These are phyloP conservation scores for Clunio marinus DNA, from an alignment of 2,888 invertebrate species.

Conservation along the genomic window DNA sequence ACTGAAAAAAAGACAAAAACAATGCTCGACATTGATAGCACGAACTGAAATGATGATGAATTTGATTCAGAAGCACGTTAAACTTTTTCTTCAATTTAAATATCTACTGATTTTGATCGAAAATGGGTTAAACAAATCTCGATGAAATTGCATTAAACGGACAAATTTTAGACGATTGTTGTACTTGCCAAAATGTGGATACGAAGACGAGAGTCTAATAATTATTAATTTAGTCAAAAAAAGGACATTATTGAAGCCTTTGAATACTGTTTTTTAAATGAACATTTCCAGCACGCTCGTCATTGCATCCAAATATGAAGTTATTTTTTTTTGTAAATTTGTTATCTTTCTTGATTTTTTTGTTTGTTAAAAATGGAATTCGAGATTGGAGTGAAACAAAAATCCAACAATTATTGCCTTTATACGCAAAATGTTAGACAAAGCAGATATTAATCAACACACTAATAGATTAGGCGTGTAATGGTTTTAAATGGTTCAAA, in stretches of 20 bases:
- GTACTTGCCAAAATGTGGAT: conserved; percentile 32
- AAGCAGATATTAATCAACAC: too few species aligned
- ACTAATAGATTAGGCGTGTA: too few species aligned
- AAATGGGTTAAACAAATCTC: neutral
- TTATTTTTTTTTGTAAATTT: conserved; percentile 26
- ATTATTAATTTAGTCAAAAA: conserved; percentile 17
- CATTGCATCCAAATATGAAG: neutral
- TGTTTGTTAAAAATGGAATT: conserved; percentile 25
- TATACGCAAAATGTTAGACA: too few species aligned
- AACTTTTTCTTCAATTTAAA: neutral
- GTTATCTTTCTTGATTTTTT: conserved; percentile 10
- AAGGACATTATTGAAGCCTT: neutral
- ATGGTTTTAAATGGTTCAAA: too few species aligned
- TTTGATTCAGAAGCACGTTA: neutral
- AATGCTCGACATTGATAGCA: neutral
- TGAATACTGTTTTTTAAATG: neutral
- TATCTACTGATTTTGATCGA: neutral
- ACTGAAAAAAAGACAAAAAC: too few species aligned
- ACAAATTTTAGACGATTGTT: conserved; percentile 30
- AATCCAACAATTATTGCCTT: neutral
- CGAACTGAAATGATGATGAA: neutral
- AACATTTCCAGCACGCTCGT: neutral
- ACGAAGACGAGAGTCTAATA: neutral
- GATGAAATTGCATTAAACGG: conserved; percentile 24
- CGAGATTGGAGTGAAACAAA: conserved; percentile 21